phyloP scores from a whole-genome alignment of 1,140 invertebrate species.

The Macrotrachela quadricornifera region DNA sequence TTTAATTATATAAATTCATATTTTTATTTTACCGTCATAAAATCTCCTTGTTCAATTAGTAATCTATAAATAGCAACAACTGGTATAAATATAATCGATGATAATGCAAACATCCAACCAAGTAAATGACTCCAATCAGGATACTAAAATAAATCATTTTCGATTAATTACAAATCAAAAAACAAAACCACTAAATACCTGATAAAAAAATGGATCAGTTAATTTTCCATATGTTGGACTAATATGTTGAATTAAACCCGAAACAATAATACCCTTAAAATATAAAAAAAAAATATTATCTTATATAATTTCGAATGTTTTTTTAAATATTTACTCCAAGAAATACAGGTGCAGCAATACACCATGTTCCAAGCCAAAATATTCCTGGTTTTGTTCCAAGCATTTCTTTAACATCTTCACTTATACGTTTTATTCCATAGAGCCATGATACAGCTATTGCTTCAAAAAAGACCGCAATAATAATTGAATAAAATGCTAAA shows the following conservation, averaged over 20 bases:
- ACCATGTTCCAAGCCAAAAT: constrained; percentile 61
- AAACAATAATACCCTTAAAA: too few relatives aligned
- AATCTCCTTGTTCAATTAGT: constrained; percentile 42
- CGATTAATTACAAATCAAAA: too few relatives aligned
- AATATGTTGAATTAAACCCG: too few relatives aligned
- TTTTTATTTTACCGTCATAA: background rate
- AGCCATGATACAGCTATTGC: constrained; percentile 88
- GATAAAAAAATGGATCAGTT: too few relatives aligned
- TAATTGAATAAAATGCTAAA: constrained; percentile 80
- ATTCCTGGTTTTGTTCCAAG: constrained; percentile 42
- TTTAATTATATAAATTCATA: too few relatives aligned
- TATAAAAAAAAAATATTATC: too few relatives aligned
- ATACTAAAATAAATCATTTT: constrained; percentile 42
- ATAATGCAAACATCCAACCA: constrained; percentile 47
- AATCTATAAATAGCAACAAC: constrained; percentile 35
- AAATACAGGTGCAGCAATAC: constrained; percentile 43
- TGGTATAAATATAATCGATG: constrained; percentile 31
- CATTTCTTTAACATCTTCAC: constrained; percentile 54
- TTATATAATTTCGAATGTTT: too few relatives aligned
- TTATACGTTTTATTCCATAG: constrained; percentile 45
- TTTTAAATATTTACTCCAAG: constrained; percentile 33
- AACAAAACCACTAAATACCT: too few relatives aligned
- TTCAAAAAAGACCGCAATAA: constrained; percentile 90
- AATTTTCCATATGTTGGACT: too few relatives aligned
- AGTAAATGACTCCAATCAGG: constrained; percentile 48